Conservation (phyloP, 37 sponge, comb jelly and placozoan species). For the Dysidea cf. avara region DNA sequence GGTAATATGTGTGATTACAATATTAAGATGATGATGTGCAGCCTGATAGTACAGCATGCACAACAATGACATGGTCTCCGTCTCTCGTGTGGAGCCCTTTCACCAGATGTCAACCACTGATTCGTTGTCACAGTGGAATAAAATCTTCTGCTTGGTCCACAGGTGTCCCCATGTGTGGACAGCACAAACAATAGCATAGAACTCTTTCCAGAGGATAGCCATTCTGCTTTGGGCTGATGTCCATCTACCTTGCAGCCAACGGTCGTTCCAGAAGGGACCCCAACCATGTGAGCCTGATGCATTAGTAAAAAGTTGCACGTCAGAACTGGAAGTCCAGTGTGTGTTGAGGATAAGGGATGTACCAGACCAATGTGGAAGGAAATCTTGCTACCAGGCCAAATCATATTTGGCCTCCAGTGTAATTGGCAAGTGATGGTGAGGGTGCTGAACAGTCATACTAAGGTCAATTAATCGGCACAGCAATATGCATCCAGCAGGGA, state of each 20-base stretch:
- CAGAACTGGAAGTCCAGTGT: too few species aligned
- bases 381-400: too few species aligned
- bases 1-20: conserved; percentile 8
- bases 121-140: conserved; percentile 22
- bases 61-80: conserved; percentile 16
- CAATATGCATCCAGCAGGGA: conserved; percentile 20
- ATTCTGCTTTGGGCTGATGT: not conserved
- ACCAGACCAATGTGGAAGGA: too few species aligned
- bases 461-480: conserved; percentile 27
- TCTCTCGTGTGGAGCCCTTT: not conserved
- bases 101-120: conserved; percentile 5
- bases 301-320: too few species aligned
- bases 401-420: too few species aligned
- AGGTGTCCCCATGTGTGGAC: conserved; percentile 9
- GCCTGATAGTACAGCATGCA: too few species aligned
- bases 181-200: conserved; percentile 25
- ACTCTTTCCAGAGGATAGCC: conserved; percentile 19
- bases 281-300: too few species aligned
- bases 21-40: not conserved
- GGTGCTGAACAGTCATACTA: too few species aligned
- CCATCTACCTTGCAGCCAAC: not conserved
- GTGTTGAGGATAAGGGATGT: too few species aligned
- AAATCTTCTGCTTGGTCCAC: too few species aligned
- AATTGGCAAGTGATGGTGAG: too few species aligned
- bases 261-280: too few species aligned